phyloP scores from a whole-genome alignment of 1,140 invertebrate species.

The Saxidomus purpurata region DNA sequence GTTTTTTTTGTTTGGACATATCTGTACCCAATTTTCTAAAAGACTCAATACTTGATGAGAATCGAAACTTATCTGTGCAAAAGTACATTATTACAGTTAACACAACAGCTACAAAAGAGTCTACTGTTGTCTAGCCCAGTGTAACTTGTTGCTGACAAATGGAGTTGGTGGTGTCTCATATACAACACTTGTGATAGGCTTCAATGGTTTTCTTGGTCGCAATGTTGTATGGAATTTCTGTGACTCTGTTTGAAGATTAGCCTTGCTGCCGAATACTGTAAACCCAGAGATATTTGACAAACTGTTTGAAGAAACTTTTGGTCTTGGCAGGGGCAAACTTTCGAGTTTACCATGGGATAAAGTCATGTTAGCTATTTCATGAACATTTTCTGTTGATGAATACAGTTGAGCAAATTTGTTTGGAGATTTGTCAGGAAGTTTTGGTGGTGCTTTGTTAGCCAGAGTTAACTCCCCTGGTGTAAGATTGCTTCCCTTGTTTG shows the following conservation, averaged over 20 bases:
- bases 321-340: not conserved
- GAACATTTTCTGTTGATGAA: slow-evolving; percentile 47
- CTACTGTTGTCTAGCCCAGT: slow-evolving; percentile 28
- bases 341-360: slow-evolving; percentile 26
- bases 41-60: no score
- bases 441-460: slow-evolving; percentile 44
- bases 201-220: slow-evolving; percentile 55
- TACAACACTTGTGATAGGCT: slow-evolving; percentile 54
- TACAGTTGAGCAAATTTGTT: slow-evolving; percentile 25
- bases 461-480: slow-evolving; percentile 41
- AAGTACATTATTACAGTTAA: no score
- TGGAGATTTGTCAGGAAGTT: not conserved
- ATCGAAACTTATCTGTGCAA: no score
- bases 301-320: slow-evolving; percentile 31
- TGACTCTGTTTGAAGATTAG: slow-evolving; percentile 15
- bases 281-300: slow-evolving; percentile 26
- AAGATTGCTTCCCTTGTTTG: not conserved
- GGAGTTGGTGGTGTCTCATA: slow-evolving; percentile 59
- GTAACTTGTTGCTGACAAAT: slow-evolving; percentile 45
- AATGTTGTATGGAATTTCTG: slow-evolving; percentile 62
- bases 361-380: slow-evolving; percentile 52
- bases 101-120: no score
- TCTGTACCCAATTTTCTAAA: no score
- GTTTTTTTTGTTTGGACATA: no score
- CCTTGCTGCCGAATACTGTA: slow-evolving; percentile 57